These are phyloP conservation scores for Gymnogyps californianus DNA, from an alignment of 2,113 vertebrate species.

Conservation along the genomic window DNA sequence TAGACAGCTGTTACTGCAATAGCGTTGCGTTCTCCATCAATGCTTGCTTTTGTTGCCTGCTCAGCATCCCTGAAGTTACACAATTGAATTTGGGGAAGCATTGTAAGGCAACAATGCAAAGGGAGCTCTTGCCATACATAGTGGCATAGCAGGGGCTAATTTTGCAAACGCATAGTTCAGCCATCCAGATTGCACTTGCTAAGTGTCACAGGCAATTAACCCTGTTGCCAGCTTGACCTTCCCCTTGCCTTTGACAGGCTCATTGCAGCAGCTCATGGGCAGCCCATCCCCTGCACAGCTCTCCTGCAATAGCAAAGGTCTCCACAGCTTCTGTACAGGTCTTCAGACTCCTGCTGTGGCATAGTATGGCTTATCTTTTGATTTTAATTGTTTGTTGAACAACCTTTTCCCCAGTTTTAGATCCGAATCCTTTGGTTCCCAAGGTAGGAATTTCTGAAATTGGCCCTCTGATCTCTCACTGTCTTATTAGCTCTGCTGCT, in stretches of 20 bases:
- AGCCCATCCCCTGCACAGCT: background rate
- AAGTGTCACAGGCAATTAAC: background rate
- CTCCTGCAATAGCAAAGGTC: background rate
- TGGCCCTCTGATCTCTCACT: background rate
- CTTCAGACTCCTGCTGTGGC: background rate
- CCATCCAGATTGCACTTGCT: background rate
- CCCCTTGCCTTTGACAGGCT: background rate
- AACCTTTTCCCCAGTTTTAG: background rate
- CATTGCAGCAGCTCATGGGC: background rate
- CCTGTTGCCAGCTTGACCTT: background rate
- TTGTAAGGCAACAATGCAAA: fast-evolving
- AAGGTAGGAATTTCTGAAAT: background rate
- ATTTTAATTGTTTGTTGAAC: background rate
- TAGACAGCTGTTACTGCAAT: fast-evolving
- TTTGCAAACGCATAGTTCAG: background rate
- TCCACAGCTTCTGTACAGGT: background rate
- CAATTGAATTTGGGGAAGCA: fast-evolving
- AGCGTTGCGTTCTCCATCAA: fast-evolving
- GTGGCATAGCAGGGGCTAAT: background rate
- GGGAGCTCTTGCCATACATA: background rate
- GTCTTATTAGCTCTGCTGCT: background rate
- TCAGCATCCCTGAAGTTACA: background rate
- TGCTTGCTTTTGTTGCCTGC: fast-evolving
- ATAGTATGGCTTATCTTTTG: background rate
- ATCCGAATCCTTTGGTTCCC: background rate